phyloP scores from a whole-genome alignment of 64 coral and sea anemone genomes.

The Trachythela sp. region DNA sequence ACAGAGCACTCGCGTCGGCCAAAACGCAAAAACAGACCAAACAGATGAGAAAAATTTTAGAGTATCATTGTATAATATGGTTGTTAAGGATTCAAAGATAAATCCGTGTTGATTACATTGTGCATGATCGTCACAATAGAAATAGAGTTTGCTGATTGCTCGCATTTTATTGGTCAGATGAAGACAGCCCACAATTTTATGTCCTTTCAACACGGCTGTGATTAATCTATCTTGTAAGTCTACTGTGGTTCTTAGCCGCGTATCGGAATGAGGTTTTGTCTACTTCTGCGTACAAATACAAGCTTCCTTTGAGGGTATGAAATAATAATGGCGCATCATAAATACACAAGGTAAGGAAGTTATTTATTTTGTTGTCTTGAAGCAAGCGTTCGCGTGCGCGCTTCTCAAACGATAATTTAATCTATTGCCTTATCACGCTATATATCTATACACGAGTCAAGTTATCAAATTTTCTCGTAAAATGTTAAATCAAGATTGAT shows the following conservation, averaged over 20 bases:
- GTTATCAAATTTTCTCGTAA: neutral
- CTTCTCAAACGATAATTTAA: neutral
- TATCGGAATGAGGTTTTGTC: neutral
- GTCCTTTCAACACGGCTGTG: neutral
- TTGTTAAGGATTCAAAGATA: neutral
- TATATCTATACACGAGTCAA: neutral
- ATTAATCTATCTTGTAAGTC: neutral
- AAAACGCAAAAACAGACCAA: neutral
- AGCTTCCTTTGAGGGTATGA: neutral
- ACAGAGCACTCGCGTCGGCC: neutral
- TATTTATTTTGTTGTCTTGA: neutral
- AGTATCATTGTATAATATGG: neutral
- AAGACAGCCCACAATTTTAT: neutral
- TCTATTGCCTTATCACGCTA: neutral
- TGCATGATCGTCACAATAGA: neutral
- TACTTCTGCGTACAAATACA: neutral
- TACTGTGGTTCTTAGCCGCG: neutral
- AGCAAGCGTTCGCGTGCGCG: neutral
- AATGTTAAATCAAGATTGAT: neutral
- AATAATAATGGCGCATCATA: neutral
- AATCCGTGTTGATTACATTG: neutral
- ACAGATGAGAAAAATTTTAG: neutral
- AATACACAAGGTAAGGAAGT: neutral
- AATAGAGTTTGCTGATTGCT: neutral
- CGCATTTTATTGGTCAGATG: conserved; percentile 8